These are phyloP conservation scores for Mareca penelope DNA, from an alignment of 2,797 vertebrate species.

Conservation along the genomic window DNA sequence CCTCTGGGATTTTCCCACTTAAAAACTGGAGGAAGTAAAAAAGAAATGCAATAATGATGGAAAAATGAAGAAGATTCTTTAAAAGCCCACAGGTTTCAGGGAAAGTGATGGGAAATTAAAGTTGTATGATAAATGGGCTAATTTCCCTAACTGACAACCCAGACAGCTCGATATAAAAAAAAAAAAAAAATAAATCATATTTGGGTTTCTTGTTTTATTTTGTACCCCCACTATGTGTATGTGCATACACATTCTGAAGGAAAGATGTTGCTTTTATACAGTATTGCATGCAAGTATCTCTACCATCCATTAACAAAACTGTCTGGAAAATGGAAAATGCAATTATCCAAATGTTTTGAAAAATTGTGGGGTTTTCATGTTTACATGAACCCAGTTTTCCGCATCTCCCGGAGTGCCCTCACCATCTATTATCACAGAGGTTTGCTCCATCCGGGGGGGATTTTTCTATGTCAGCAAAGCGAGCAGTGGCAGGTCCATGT, in stretches of 20 bases:
- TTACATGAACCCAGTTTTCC: not conserved
- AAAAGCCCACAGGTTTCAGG: constrained; percentile 28
- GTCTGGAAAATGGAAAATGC: not conserved
- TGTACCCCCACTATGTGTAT: not conserved
- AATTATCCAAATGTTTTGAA: not conserved
- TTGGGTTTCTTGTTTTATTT: constrained; percentile 3
- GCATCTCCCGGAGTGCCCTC: not conserved
- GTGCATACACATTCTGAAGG: not conserved
- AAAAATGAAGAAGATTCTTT: constrained; percentile 19
- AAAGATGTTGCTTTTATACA: not conserved
- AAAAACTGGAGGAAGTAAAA: not conserved
- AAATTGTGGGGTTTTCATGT: not conserved
- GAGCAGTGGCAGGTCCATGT: not conserved
- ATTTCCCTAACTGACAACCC: constrained; percentile 55
- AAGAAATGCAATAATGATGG: constrained; percentile 1
- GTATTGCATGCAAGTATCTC: not conserved
- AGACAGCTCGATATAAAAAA: not conserved
- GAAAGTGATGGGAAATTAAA: constrained; percentile 41
- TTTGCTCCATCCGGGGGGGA: not conserved
- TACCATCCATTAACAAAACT: not conserved
- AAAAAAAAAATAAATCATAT: not conserved
- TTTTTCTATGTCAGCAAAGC: not conserved
- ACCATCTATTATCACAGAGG: not conserved
- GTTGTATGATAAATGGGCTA: constrained; percentile 7
- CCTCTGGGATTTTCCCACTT: constrained; percentile 6